These are phyloP conservation scores for Eolophus roseicapilla DNA, from an alignment of 2,113 vertebrate genomes.

Conservation along the genomic window DNA sequence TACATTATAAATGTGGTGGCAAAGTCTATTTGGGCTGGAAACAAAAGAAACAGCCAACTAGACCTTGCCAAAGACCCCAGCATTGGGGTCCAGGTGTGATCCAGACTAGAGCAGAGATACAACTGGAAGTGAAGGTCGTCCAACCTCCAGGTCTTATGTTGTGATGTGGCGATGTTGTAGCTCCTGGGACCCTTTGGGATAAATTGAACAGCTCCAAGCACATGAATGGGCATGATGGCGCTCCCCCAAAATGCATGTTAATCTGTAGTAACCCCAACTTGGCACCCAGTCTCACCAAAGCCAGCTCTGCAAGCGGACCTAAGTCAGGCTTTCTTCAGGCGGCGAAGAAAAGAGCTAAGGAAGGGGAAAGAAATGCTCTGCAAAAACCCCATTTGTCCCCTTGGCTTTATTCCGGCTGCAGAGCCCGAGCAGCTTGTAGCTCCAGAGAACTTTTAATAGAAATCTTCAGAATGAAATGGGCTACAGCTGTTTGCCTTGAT, in stretches of 20 bases:
- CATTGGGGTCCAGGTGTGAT: rapidly evolving
- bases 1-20: not conserved
- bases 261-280: not conserved
- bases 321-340: not conserved
- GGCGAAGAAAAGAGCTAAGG: not conserved
- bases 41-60: not conserved
- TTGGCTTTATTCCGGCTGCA: constrained; percentile 57
- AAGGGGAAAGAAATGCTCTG: not conserved
- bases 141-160: not conserved
- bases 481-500: constrained; percentile 85
- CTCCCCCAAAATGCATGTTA: not conserved
- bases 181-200: not conserved
- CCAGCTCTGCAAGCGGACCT: not conserved
- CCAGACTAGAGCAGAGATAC: not conserved
- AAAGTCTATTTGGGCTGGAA: not conserved
- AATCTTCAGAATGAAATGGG: constrained; percentile 79
- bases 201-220: not conserved
- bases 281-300: not conserved
- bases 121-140: not conserved
- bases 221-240: rapidly evolving
- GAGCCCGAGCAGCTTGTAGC: constrained; percentile 69
- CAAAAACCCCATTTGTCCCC: constrained; percentile 35
- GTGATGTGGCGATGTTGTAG: not conserved
- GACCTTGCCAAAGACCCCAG: rapidly evolving
- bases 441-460: constrained; percentile 82